Conservation (phyloP, 2,113 vertebrate genomes). For the Desmodus rotundus region DNA sequence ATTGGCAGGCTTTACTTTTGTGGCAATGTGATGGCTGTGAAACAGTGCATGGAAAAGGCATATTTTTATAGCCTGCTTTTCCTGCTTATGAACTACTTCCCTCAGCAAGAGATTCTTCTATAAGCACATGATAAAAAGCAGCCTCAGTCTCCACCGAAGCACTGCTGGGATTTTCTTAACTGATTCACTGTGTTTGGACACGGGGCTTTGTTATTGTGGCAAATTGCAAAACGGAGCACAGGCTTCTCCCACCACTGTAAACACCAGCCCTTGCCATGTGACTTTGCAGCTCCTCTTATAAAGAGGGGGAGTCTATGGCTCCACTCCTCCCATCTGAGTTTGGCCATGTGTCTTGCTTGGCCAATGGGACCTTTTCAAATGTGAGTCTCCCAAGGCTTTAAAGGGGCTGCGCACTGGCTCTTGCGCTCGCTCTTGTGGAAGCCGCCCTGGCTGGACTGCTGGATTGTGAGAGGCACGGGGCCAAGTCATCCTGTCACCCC, state of each 20-base stretch:
- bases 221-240: neutral
- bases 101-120: neutral
- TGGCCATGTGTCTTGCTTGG: neutral
- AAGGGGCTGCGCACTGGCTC: neutral
- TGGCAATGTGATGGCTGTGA: neutral
- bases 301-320: neutral
- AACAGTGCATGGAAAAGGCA: fast-evolving
- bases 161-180: neutral
- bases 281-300: neutral
- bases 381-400: neutral
- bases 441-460: neutral
- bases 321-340: neutral
- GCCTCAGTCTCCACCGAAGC: neutral
- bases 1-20: neutral
- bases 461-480: neutral
- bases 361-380: neutral
- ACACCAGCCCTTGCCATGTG: neutral
- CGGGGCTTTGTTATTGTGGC: neutral
- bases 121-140: neutral
- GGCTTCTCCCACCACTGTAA: neutral
- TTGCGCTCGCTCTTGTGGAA: neutral
- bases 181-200: neutral
- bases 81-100: neutral
- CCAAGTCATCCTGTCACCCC: neutral
- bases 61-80: neutral